Evolutionary conservation across 2,797 vertebrate genomes (phyloP), one percentile per base, ranked within the genome.

Genomic region (Urocyon cinereoargenteus): DNA sequence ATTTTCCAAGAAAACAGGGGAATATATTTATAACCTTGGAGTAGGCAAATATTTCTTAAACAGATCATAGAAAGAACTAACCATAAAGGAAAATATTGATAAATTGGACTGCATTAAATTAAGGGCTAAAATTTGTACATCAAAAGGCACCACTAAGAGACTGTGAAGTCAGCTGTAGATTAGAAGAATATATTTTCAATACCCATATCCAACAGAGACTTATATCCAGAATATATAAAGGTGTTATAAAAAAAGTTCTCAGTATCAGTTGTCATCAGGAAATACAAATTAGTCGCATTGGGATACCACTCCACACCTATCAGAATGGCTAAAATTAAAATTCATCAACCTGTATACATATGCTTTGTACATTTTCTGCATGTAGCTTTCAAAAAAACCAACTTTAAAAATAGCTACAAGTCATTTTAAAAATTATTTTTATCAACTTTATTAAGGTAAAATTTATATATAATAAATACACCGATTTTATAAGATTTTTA

Each of bases 81-180:
- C 40, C 9, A 40, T n/a, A 94, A 87, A 88, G 77, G 21, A 94
- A 82, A 73, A 81, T 91, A 87, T 14, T 73, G 72, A 64, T n/a
- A 84, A 55, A 15, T 64, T 72, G 31, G n/a, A 57, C 24, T 86
- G 21, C 14, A 78, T 84, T 87, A 75, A 87, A 86, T n/a, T 16
- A 55, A 62, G 51, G n/a, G 26, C 16, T 87, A 45, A 45, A 45
- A 45, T 62, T n/a, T 77, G 55, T 22, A 83, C 40, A 53, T 51
- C 51, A 87, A 82, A 86, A 88, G 88, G 84, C 11, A 92, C n/a
- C 62, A 57, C 1, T 31, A 59, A 77, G 55, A 94, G n/a, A 88
- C 14, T n/a, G 8, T 79, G 89, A 94, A 92, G 8, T 22, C 36
- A 79, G 49, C 26, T 45, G 40, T 45, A 8, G 40, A 45, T 45